phyloP scores from a whole-genome alignment of 2,113 vertebrate species.

The Strigops habroptila region DNA sequence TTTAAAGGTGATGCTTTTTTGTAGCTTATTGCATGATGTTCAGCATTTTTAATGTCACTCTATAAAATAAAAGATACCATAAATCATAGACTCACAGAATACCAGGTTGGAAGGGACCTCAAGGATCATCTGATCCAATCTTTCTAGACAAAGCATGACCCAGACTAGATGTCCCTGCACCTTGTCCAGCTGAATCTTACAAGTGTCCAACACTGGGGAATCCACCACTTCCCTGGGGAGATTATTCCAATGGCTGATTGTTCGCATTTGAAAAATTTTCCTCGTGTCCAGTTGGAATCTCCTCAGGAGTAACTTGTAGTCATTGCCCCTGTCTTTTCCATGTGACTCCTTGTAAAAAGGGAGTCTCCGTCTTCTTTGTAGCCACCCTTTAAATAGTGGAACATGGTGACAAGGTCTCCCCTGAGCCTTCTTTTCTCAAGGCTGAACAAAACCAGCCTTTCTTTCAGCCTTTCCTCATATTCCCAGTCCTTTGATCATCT shows the following conservation, averaged over 20 bases:
- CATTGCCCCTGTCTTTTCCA: not conserved
- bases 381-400: not conserved
- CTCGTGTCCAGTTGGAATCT: not conserved
- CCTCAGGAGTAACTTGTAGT: not conserved
- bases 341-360: not conserved
- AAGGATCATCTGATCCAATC: not conserved
- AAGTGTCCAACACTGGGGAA: accelerated
- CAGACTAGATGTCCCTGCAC: not conserved
- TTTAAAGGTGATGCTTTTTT: not conserved
- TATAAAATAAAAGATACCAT: not conserved
- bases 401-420: not conserved
- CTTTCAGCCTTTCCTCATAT: not conserved
- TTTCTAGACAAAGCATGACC: not conserved
- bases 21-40: not conserved
- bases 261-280: not conserved
- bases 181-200: not conserved
- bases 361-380: not conserved
- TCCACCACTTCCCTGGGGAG: not conserved
- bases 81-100: not conserved
- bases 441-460: not conserved
- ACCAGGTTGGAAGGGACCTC: not conserved
- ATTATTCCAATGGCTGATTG: not conserved
- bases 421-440: not conserved
- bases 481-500: not conserved
- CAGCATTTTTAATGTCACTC: not conserved